Evolutionary conservation across 1,140 invertebrate genomes (phyloP), one percentile per base, ranked within the genome.

Genomic region (Drosophila auraria): DNA sequence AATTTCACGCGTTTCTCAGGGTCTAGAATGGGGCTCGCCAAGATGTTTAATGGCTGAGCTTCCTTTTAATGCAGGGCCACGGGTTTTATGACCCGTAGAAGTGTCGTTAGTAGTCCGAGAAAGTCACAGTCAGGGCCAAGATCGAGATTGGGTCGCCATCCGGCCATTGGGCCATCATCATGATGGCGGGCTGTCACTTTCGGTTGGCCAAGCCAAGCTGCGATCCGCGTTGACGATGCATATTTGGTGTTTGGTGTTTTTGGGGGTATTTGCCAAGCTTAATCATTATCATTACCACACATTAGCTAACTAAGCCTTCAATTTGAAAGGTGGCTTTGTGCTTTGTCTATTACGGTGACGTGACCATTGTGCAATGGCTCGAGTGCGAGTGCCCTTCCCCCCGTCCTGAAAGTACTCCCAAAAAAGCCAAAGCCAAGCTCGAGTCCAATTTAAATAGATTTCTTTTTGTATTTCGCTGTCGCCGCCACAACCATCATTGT

Each of bases 261-360:
- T 84, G 61, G 64, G 72, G 47, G 49, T 89, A 82, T 87, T 87
- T 89, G 84, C 69, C 69, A 74, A 81, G 72, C 69, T 81, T 83
- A 87, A 89, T 87, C 81, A 89, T 89, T 83, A 87, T 89, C 84
- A 87, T 87, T 87, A 83, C 83, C 83, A 81, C 84, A 87, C 78
- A 87, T 87, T 87, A 78, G 72, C 78, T 58, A 78, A 78, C 65
- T 68, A 75, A 80, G 77, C 77, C 84, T 89, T 87, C 83, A 87
- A 89, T 89, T 89, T 72, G 84, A 87, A 87, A 87, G 84, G 84
- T 83, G 83, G 61, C 81, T 87, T 65, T 74, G 77, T 57, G 66
- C 62, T 59, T 72, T 62, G 83, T 60, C 66, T 74, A 45, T 57
- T 63, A 53, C 59, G 47, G 44, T 79, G 57, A 73, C 54, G 68